These are phyloP conservation scores for Semnornis frantzii DNA, from an alignment of 2,113 vertebrate genomes.

Conservation along the genomic window DNA sequence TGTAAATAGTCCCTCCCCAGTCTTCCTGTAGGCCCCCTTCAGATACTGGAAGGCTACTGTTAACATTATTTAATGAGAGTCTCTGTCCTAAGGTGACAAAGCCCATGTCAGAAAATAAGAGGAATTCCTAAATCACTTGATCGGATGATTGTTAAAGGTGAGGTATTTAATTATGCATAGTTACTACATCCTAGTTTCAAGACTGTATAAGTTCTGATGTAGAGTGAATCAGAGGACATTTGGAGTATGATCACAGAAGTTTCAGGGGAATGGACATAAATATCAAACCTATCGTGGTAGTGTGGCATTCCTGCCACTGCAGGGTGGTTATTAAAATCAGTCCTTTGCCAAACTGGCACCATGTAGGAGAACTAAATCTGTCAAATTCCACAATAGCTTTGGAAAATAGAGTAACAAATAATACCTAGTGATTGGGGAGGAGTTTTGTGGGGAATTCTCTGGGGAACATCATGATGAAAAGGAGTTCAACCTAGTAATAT, in stretches of 20 bases:
- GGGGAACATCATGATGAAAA: background rate
- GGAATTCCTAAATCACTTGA: background rate
- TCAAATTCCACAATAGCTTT: background rate
- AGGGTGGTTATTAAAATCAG: background rate
- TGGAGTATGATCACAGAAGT: background rate
- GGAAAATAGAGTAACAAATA: background rate
- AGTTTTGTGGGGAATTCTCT: background rate
- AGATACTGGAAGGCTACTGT: too few relatives aligned
- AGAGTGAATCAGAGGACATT: background rate
- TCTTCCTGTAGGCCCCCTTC: too few relatives aligned
- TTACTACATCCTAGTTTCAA: background rate
- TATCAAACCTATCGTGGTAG: background rate
- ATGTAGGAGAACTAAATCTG: background rate
- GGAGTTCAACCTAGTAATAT: background rate
- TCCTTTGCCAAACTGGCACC: background rate
- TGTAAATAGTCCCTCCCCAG: too few relatives aligned
- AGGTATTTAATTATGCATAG: background rate
- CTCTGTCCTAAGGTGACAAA: background rate
- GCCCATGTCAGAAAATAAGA: background rate
- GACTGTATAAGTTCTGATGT: background rate
- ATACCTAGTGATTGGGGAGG: background rate
- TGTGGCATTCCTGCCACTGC: background rate
- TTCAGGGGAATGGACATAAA: background rate
- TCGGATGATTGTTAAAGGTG: background rate
- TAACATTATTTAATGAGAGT: background rate